Evolutionary conservation across 2,113 vertebrate genomes (phyloP).

Genomic region (Pyxicephalus adspersus): DNA sequence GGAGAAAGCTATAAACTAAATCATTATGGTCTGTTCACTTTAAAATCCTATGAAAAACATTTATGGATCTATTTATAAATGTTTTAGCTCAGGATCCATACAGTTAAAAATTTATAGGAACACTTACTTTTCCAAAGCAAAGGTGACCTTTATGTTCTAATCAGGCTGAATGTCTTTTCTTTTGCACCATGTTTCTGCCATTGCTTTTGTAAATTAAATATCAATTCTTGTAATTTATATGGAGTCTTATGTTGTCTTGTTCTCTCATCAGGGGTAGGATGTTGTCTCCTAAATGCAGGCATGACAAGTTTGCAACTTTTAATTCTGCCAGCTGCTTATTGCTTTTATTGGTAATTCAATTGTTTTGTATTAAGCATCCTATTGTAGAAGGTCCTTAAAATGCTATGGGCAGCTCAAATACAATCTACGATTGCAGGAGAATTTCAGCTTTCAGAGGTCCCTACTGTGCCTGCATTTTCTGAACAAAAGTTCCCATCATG

Average conservation of each 20-base stretch:
- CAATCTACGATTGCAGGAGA: constrained; percentile 2
- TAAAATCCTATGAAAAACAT: too few relatives aligned
- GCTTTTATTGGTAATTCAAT: constrained; percentile 23
- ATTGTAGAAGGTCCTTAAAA: constrained; percentile 5
- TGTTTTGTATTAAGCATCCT: constrained; percentile 39
- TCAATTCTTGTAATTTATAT: constrained; percentile 11
- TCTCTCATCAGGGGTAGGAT: constrained; percentile 4
- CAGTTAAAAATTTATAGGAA: too few relatives aligned
- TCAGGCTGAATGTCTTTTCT: not conserved
- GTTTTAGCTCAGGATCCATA: too few relatives aligned
- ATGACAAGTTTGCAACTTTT: not conserved
- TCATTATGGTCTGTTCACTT: too few relatives aligned
- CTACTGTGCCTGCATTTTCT: constrained; percentile 28
- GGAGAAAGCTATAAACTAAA: too few relatives aligned
- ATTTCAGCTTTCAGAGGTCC: not conserved
- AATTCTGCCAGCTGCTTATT: constrained; percentile 12
- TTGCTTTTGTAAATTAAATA: not conserved
- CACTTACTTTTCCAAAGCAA: too few relatives aligned
- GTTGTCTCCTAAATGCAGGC: not conserved
- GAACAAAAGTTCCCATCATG: constrained; percentile 36
- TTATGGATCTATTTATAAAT: too few relatives aligned
- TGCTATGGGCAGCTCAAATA: constrained; percentile 2
- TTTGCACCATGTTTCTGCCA: not conserved
- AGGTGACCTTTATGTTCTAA: too few relatives aligned
- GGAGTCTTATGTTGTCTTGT: constrained; percentile 2